phyloP scores from a whole-genome alignment of 2,113 vertebrate species.

The Gobius niger region DNA sequence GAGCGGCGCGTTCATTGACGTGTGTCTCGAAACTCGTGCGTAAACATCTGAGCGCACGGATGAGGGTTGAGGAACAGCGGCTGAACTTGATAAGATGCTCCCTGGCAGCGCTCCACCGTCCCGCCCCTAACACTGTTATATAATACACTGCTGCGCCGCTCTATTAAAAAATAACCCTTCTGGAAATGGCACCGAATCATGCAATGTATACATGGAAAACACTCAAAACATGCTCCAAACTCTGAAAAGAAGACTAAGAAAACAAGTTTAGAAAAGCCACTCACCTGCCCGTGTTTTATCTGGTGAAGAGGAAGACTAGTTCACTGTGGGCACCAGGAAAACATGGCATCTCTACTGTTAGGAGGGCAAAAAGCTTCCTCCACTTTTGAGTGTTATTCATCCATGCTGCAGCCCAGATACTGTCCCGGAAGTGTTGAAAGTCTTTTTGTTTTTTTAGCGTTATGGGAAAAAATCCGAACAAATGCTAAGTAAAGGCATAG shows the following conservation, averaged over 20 bases:
- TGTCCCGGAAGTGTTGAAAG: not conserved
- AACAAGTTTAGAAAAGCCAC: not conserved
- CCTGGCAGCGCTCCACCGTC: conserved; percentile 19
- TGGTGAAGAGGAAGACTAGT: not conserved
- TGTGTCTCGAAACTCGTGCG: conserved; percentile 11
- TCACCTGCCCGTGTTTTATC: conserved; percentile 27
- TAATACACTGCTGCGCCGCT: conserved; percentile 26
- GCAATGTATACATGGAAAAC: not conserved
- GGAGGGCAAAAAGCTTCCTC: not conserved
- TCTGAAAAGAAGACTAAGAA: not conserved
- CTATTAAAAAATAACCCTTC: conserved; percentile 11
- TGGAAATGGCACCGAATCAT: conserved; percentile 3
- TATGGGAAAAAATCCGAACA: not conserved
- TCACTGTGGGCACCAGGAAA: conserved; percentile 4
- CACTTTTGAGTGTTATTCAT: conserved; percentile 8
- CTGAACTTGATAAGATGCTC: conserved; percentile 32
- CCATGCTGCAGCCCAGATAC: not conserved
- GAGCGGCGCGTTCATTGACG: not conserved
- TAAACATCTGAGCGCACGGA: conserved; percentile 33
- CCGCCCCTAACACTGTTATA: conserved; percentile 42
- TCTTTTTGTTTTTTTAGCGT: not conserved
- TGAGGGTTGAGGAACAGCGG: conserved; percentile 21
- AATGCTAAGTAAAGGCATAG: not conserved
- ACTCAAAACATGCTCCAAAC: not conserved
- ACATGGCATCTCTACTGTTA: conserved; percentile 3